Evolutionary conservation across 2,113 vertebrate genomes (phyloP), one percentile per base, ranked within the genome.

Genomic region (Nycticryphes semicollaris): DNA sequence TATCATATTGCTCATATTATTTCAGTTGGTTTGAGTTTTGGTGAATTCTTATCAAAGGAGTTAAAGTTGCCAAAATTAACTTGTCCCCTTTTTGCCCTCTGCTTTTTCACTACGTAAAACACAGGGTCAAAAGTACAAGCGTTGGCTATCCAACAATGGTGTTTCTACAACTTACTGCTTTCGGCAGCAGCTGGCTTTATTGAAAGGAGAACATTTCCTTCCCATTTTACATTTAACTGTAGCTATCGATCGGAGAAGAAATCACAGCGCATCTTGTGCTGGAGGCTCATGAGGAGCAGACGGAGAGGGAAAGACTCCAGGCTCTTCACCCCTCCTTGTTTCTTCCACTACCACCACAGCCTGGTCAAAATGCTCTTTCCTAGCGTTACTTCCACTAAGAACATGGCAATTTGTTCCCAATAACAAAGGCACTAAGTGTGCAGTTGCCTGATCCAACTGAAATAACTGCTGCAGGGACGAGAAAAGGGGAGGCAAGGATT

Each of bases 201-300:
- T 81, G 85, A 86, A 86, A 82, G n/a, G n/a, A 93, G 51, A 84
- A 68, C 21, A 64, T 60, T 84, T 86, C 20, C 27, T 78, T 57
- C 54, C 81, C 28, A 30, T 77, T 91, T 69, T 77, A 53, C 0
- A 0, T 84, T 81, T 95, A 17, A 35, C 59, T 77, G 37, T 70
- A 84, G 21, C n/a, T 63, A 63, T 64, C 1, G 12, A 90, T 12
- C 14, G 54, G 50, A 93, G 41, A 48, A 75, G 54, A 60, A 76
- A 84, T 27, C 0, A 0, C 23, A 54, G 27, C 1, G 0, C 0
- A 0, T 45, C 60, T 47, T 59, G 19, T 45, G 17, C 30, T 48
- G 9, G 11, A 1, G 0, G 19, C 39, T n/a, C 1, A 0, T 6
- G 3, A 54, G 22, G 7, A 59, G 39, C 59, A 84, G 47, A 22